Evolutionary conservation across 2,797 vertebrate species (phyloP).

Genomic region (Enteromius trimaculatus): DNA sequence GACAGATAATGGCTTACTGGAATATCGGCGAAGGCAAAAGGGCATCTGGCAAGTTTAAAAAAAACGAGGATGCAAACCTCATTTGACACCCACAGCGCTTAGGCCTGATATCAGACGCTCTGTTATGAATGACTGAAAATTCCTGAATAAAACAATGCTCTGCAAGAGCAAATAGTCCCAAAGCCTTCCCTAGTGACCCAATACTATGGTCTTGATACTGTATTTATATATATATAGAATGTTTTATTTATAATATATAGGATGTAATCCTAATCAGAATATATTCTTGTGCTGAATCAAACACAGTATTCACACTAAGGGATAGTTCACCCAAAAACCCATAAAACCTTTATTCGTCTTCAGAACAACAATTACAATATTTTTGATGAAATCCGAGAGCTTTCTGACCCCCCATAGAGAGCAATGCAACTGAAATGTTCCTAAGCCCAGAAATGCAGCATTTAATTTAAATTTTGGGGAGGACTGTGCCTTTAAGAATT

Average conservation of each 20-base stretch:
- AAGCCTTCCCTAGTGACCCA: not conserved
- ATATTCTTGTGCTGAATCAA: not conserved
- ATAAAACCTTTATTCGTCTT: not conserved
- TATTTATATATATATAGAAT: not conserved
- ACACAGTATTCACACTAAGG: not conserved
- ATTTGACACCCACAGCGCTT: constrained; percentile 6
- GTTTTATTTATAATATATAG: not conserved
- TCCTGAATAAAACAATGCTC: not conserved
- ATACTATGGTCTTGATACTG: not conserved
- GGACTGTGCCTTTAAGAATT: not conserved
- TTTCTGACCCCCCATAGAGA: too few relatives aligned
- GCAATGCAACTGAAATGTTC: not conserved
- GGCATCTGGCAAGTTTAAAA: constrained; percentile 54
- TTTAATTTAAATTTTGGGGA: not conserved
- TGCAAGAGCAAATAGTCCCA: not conserved
- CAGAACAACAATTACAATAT: not conserved
- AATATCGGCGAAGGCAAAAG: constrained; percentile 35
- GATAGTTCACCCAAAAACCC: not conserved
- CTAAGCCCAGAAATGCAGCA: not conserved
- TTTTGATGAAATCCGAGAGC: not conserved
- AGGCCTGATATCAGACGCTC: not conserved
- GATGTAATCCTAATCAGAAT: not conserved
- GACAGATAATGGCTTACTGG: constrained; percentile 51
- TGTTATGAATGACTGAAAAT: not conserved
- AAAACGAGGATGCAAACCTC: constrained; percentile 31